Evolutionary conservation across 1,140 invertebrate species (phyloP).

Genomic region (Ceratina japonica): DNA sequence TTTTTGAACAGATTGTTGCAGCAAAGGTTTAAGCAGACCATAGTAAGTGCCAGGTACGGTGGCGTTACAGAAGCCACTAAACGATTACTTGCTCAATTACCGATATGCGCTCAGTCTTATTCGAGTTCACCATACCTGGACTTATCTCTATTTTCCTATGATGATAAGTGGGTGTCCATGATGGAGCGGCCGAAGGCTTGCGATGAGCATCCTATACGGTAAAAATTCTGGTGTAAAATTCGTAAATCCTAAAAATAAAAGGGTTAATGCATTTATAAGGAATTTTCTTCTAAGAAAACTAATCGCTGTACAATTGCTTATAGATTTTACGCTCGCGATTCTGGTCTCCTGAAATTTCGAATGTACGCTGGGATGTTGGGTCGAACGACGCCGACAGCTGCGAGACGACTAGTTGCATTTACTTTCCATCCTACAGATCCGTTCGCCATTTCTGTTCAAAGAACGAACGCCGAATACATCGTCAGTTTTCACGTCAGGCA

Average conservation of each 20-base stretch:
- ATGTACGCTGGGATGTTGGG: constrained; percentile 89
- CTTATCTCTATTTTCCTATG: constrained; percentile 95
- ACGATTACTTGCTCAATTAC: constrained; percentile 93
- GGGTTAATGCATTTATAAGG: no score
- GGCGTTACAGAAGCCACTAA: constrained; percentile 93
- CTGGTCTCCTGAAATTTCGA: constrained; percentile 92
- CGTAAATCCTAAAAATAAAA: no score
- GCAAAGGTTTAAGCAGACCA: constrained; percentile 91
- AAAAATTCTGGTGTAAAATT: no score
- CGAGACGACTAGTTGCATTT: constrained; percentile 94
- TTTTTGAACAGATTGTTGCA: constrained; percentile 71
- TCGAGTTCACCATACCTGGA: constrained; percentile 96
- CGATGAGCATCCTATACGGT: constrained; percentile 96
- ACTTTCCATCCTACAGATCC: constrained; percentile 98
- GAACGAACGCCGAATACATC: constrained; percentile 96
- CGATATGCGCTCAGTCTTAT: constrained; percentile 97
- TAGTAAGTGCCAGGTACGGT: constrained; percentile 91
- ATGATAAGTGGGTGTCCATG: constrained; percentile 97
- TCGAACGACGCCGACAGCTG: constrained; percentile 80
- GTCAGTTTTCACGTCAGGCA: constrained; percentile 95
- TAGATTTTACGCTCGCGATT: constrained; percentile 94
- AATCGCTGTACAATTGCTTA: constrained; percentile 62
- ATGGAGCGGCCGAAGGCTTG: constrained; percentile 97
- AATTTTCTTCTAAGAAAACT: no score
- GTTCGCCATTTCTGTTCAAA: constrained; percentile 96